phyloP scores from a whole-genome alignment of 2,113 vertebrate genomes.

The Cynopterus brachyotis region DNA sequence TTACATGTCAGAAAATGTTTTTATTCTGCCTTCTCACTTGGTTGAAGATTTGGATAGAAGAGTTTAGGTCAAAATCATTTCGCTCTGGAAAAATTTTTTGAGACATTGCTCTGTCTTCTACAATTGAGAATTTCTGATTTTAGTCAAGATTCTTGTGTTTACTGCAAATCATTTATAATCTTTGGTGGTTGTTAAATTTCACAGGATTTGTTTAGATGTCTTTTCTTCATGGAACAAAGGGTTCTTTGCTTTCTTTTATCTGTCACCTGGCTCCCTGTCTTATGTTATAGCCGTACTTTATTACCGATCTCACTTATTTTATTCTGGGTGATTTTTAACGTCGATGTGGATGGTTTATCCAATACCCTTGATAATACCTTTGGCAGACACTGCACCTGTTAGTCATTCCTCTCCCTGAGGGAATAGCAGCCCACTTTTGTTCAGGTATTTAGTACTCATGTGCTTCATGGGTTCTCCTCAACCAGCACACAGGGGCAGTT shows the following conservation, averaged over 20 bases:
- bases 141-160: background rate
- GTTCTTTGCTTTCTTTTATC: background rate
- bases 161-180: background rate
- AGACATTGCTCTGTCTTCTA: background rate
- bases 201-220: background rate
- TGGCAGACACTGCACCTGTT: background rate
- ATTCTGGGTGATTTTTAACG: background rate
- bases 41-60: background rate
- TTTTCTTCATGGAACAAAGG: background rate
- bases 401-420: background rate
- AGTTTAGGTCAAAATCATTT: slow-evolving; percentile 34
- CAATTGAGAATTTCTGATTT: slow-evolving; percentile 3
- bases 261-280: background rate
- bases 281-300: background rate
- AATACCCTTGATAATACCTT: background rate
- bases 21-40: slow-evolving; percentile 12
- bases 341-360: background rate
- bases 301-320: background rate
- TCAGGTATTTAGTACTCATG: background rate
- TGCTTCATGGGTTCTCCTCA: background rate
- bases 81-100: background rate
- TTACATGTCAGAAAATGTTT: background rate
- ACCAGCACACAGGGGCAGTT: background rate
- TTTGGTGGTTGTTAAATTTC: background rate
- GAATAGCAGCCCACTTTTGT: background rate